These are phyloP conservation scores for Acanthaster planci DNA, from an alignment of 35 echinoderm and acorn worm genomes.

Conservation along the genomic window DNA sequence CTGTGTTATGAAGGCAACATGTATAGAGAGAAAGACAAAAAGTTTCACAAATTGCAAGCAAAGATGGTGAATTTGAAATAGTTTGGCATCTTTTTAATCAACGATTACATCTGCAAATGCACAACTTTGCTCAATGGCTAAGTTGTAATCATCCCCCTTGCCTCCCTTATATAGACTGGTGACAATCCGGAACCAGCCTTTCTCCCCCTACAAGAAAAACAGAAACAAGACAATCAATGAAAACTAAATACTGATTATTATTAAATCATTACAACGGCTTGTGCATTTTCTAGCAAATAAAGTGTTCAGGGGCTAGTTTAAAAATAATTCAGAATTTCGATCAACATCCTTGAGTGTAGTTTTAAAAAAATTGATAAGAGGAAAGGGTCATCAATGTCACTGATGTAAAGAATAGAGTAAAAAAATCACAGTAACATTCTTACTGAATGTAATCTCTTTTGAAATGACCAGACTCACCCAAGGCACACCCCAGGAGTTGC, in stretches of 20 bases:
- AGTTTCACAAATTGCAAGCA: not conserved
- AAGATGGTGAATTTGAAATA: no score
- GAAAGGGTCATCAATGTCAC: not conserved
- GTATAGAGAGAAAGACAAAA: not conserved
- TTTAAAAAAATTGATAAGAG: no score
- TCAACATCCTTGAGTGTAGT: no score
- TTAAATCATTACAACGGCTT: no score
- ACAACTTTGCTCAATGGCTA: constrained; percentile 47
- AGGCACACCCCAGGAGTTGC: constrained; percentile 58
- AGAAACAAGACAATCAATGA: constrained; percentile 15
- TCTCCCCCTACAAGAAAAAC: constrained; percentile 50
- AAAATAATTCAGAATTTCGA: no score
- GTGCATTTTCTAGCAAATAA: no score
- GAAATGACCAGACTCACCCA: constrained; percentile 35
- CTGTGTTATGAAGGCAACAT: not conserved
- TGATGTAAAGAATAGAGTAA: no score
- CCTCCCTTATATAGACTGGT: constrained; percentile 61
- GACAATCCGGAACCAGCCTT: constrained; percentile 76
- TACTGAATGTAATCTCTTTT: no score
- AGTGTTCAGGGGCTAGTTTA: no score
- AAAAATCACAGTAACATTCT: no score
- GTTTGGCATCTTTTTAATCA: no score
- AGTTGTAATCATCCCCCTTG: constrained; percentile 64
- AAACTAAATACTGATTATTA: no score
- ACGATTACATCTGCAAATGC: constrained; percentile 62